Evolutionary conservation across 2,888 invertebrate genomes (phyloP).

Genomic region (Chouioia cunea): DNA sequence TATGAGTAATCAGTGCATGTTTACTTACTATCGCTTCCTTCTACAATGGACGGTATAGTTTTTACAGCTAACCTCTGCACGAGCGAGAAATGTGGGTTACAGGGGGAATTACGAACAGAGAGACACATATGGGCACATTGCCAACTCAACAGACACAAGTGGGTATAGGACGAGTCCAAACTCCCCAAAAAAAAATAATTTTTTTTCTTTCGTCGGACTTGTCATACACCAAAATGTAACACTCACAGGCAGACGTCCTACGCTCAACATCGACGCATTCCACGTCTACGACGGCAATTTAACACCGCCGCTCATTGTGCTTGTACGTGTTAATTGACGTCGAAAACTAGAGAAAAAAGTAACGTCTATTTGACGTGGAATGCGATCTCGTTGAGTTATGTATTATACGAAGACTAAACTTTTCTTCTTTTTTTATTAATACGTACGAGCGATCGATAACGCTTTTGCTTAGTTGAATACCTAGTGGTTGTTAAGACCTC

Average conservation of each 20-base stretch:
- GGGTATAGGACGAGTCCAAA: slow-evolving; percentile 18
- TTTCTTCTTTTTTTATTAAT: not conserved
- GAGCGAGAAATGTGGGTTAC: slow-evolving; percentile 5
- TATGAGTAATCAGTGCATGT: slow-evolving; percentile 21
- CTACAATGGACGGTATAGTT: slow-evolving; percentile 27
- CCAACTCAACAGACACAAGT: slow-evolving; percentile 50
- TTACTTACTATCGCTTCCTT: slow-evolving; percentile 25
- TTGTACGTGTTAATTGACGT: slow-evolving; percentile 37
- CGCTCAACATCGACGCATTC: slow-evolving; percentile 41
- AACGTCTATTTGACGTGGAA: slow-evolving; percentile 30
- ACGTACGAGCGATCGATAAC: slow-evolving; percentile 33
- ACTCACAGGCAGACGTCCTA: slow-evolving; percentile 64
- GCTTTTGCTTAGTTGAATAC: slow-evolving; percentile 30
- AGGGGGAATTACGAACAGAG: slow-evolving; percentile 3
- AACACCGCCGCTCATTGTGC: slow-evolving; percentile 27
- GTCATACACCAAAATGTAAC: slow-evolving; percentile 59
- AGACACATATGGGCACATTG: slow-evolving; percentile 56
- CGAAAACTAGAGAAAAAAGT: not conserved
- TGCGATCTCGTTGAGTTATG: slow-evolving; percentile 17
- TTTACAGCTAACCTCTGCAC: slow-evolving; percentile 14
- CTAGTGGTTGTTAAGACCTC: slow-evolving; percentile 27
- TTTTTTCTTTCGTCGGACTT: slow-evolving; percentile 39
- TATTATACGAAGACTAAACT: slow-evolving; percentile 35
- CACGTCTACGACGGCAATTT: slow-evolving; percentile 34
- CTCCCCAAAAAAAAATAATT: not conserved